A percentile compares a stretch with the other conserved stretches of the same genome.
phyloP scores from a whole-genome alignment of 1,140 invertebrate species.

The Patella vulgata region DNA sequence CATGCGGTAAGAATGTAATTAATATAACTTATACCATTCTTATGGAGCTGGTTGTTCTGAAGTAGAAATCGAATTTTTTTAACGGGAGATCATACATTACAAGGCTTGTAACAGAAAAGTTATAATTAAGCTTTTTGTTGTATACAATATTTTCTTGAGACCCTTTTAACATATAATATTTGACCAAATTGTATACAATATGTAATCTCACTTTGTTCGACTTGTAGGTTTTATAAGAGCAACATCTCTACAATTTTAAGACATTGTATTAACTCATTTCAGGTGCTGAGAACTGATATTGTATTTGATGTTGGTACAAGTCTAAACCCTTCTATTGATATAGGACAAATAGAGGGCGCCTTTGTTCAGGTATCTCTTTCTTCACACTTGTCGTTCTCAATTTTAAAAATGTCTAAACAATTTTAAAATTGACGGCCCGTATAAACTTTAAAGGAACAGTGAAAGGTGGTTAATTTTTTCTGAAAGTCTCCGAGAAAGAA shows the following conservation, averaged over 20 bases:
- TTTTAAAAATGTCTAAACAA: neutral
- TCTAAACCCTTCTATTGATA: conserved; percentile 60
- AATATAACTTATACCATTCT: no score
- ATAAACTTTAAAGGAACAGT: neutral
- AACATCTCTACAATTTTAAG: neutral
- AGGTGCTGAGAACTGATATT: conserved; percentile 57
- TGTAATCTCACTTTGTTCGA: neutral
- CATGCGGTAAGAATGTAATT: no score
- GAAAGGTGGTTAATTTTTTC: neutral
- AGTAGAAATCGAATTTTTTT: conserved; percentile 70
- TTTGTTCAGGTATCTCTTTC: conserved; percentile 52
- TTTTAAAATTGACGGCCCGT: neutral
- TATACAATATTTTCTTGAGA: no score
- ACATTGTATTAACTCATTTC: conserved; percentile 8
- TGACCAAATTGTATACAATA: neutral
- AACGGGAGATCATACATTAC: conserved; percentile 68
- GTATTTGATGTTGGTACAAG: conserved; percentile 63
- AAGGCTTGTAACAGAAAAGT: no score
- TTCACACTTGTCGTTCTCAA: neutral
- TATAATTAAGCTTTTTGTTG: no score
- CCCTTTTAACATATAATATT: neutral
- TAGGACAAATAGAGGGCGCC: conserved; percentile 53
- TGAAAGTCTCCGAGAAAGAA: no score
- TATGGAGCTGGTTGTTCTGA: conserved; percentile 53
- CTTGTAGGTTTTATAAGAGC: neutral